Percentiles rank a stretch among this genome's conserved stretches.
These are phyloP conservation scores for Callionymus lyra DNA, from an alignment of 2,113 vertebrate species.

Conservation along the genomic window DNA sequence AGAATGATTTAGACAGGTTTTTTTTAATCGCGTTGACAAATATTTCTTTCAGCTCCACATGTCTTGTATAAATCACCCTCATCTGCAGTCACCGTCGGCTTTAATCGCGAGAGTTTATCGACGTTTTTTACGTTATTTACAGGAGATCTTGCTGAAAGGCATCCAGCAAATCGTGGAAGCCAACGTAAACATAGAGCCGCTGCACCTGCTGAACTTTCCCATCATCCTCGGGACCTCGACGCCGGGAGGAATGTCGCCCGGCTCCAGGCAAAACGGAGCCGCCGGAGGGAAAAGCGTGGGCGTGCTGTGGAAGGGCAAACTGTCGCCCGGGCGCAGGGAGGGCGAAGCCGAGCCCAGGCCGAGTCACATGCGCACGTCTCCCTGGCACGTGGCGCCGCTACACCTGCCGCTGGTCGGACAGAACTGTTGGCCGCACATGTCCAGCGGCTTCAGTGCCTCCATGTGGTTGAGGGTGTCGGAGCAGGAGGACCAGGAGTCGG, in stretches of 20 bases:
- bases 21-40: no score
- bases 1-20: no score
- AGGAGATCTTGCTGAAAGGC: conserved; percentile 86
- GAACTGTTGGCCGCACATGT: conserved; percentile 96
- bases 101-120: no score
- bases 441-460: conserved; percentile 87
- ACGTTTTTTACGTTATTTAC: conserved; percentile 13
- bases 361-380: conserved; percentile 71
- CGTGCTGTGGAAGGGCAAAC: conserved; percentile 62
- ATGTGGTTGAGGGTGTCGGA: conserved; percentile 77
- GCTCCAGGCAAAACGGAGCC: conserved; percentile 58
- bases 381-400: conserved; percentile 87
- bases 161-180: conserved; percentile 80
- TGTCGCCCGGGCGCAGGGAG: conserved; percentile 67
- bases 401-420: conserved; percentile 88
- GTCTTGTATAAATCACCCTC: no score
- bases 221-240: conserved; percentile 53
- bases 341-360: conserved; percentile 51
- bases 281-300: conserved; percentile 50
- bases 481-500: conserved; percentile 42
- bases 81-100: no score
- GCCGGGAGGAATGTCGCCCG: conserved; percentile 36
- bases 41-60: no score
- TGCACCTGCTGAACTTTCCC: conserved; percentile 84
- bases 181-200: conserved; percentile 74